Conservation (phyloP, 2,113 vertebrate species). For the Gobius niger region DNA sequence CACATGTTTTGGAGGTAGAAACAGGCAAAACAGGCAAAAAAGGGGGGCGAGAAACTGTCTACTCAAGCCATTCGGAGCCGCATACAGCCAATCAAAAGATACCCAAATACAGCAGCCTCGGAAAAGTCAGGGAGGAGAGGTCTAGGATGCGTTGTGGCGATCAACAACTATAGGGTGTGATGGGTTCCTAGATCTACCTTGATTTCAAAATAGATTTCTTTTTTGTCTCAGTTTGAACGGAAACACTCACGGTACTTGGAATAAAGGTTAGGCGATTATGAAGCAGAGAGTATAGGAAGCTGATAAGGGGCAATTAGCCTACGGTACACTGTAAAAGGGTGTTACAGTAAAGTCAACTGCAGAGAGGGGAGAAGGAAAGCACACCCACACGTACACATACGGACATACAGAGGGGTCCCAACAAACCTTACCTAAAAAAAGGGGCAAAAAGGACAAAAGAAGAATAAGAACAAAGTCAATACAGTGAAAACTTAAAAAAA, state of each 20-base stretch:
- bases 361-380: conserved; percentile 74
- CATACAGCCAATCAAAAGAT: conserved; percentile 75
- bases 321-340: conserved; percentile 72
- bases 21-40: conserved; percentile 75
- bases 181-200: conserved; percentile 65
- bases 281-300: conserved; percentile 75
- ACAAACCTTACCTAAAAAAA: conserved; percentile 84
- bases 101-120: conserved; percentile 71
- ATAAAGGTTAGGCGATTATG: conserved; percentile 79
- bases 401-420: conserved; percentile 75
- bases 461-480: conserved; percentile 82
- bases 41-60: conserved; percentile 57
- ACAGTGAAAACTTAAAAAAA: conserved; percentile 80
- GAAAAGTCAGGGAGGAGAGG: conserved; percentile 60
- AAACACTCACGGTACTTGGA: conserved; percentile 67
- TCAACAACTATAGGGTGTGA: conserved; percentile 65
- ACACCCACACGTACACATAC: conserved; percentile 65
- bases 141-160: conserved; percentile 48
- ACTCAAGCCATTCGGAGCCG: conserved; percentile 80
- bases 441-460: conserved; percentile 76
- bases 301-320: conserved; percentile 78
- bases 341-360: conserved; percentile 77
- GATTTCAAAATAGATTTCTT: conserved; percentile 70
- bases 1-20: conserved; percentile 68
- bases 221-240: conserved; percentile 62